Evolutionary conservation across 2,888 invertebrate species (phyloP).

Genomic region (Oegoconia quadripuncta): DNA sequence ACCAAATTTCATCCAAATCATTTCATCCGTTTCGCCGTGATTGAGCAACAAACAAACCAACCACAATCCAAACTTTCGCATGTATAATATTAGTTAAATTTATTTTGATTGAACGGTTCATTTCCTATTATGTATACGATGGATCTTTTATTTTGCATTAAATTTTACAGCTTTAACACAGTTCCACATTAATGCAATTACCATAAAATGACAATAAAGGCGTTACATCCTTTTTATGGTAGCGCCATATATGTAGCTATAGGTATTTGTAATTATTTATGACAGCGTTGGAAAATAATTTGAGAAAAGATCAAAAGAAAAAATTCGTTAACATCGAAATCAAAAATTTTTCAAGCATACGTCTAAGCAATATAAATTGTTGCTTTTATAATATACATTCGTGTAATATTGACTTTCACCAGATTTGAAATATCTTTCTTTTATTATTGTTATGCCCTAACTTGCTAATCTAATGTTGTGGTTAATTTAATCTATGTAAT

Average conservation of each 20-base stretch:
- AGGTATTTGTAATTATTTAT: conserved; percentile 25
- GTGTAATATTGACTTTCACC: background rate
- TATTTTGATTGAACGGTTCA: too few relatives aligned
- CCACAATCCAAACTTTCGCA: background rate
- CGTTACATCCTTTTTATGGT: conserved; percentile 25
- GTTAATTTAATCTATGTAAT: background rate
- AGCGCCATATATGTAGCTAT: conserved; percentile 19
- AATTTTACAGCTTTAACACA: conserved; percentile 2
- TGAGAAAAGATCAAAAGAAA: background rate
- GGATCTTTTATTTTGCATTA: conserved; percentile 1
- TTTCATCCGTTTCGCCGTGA: too few relatives aligned
- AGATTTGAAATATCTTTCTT: background rate
- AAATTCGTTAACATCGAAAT: background rate
- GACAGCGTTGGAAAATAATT: conserved; percentile 8
- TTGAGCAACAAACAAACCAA: too few relatives aligned
- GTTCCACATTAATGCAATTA: conserved; percentile 10
- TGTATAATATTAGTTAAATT: too few relatives aligned
- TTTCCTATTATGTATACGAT: too few relatives aligned
- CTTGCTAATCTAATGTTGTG: too few relatives aligned
- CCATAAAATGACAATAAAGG: conserved; percentile 21
- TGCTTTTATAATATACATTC: too few relatives aligned
- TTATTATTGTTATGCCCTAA: too few relatives aligned
- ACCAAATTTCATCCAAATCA: too few relatives aligned
- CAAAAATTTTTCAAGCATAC: too few relatives aligned
- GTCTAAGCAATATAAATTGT: too few relatives aligned